A percentile compares a stretch with the other conserved stretches of the same genome.
Evolutionary conservation across 2,888 invertebrate genomes (phyloP).

Genomic region (Altica lythri): DNA sequence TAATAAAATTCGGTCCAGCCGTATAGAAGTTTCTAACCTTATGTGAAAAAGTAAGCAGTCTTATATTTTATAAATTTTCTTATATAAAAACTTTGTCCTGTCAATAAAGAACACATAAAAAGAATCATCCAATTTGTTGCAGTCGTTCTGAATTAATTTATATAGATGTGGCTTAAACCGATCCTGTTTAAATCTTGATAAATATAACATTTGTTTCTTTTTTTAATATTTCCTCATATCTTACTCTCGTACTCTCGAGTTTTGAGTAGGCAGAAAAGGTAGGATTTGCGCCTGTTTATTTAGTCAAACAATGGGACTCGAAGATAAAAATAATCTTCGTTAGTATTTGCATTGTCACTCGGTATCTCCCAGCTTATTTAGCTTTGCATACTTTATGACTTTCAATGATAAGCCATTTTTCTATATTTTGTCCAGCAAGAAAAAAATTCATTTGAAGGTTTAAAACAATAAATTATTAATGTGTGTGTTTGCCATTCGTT

Average conservation of each 20-base stretch:
- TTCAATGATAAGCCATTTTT: neutral
- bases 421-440: neutral
- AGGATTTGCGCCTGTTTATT: slow-evolving; percentile 27
- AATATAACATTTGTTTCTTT: slow-evolving; percentile 1
- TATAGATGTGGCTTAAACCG: too few species aligned
- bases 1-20: too few species aligned
- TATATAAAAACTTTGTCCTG: too few species aligned
- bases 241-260: slow-evolving; percentile 5
- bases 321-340: slow-evolving; percentile 26
- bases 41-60: too few species aligned
- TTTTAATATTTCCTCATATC: slow-evolving; percentile 18
- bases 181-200: neutral
- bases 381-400: slow-evolving; percentile 12
- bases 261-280: slow-evolving; percentile 19
- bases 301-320: slow-evolving; percentile 23
- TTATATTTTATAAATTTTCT: too few species aligned
- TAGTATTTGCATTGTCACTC: slow-evolving; percentile 27
- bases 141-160: too few species aligned
- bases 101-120: too few species aligned
- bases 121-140: too few species aligned
- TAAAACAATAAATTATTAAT: too few species aligned
- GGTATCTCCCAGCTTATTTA: slow-evolving; percentile 6
- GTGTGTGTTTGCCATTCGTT: too few species aligned
- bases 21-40: too few species aligned
- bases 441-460: too few species aligned